phyloP scores from a whole-genome alignment of 2,888 invertebrate species.

The Campaea margaritaria region DNA sequence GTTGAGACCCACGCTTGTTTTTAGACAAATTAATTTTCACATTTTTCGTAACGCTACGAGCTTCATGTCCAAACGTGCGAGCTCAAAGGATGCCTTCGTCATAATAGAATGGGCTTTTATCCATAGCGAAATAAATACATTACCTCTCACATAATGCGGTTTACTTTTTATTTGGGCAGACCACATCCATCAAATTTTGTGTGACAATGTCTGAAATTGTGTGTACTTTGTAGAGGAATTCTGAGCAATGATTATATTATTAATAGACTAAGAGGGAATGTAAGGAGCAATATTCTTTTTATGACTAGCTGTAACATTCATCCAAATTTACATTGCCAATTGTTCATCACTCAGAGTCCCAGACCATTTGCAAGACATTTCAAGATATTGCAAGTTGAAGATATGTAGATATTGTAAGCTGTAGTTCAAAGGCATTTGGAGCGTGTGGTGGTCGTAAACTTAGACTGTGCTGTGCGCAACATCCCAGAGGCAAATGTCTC shows the following conservation, averaged over 20 bases:
- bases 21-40: constrained; percentile 40
- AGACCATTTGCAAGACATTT: too few species aligned
- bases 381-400: too few species aligned
- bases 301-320: not conserved
- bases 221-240: constrained; percentile 20
- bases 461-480: too few species aligned
- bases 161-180: constrained; percentile 31
- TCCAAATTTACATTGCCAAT: too few species aligned
- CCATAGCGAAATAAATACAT: constrained; percentile 34
- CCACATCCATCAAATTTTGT: constrained; percentile 43
- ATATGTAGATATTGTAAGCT: too few species aligned
- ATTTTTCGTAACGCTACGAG: constrained; percentile 38
- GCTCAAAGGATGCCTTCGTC: constrained; percentile 42
- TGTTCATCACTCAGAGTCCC: too few species aligned
- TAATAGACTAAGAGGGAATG: constrained; percentile 22
- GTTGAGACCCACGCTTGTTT: constrained; percentile 7
- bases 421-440: too few species aligned
- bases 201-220: constrained; percentile 31
- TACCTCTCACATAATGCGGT: constrained; percentile 25
- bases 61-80: constrained; percentile 30
- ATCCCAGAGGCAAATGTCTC: too few species aligned
- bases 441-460: too few species aligned
- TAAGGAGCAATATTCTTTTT: too few species aligned
- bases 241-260: constrained; percentile 34
- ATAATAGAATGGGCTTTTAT: constrained; percentile 40